Base-by-base conservation (phyloP, 2,888 invertebrate genomes). In the Branchipolynoe longqiensis region DNA sequence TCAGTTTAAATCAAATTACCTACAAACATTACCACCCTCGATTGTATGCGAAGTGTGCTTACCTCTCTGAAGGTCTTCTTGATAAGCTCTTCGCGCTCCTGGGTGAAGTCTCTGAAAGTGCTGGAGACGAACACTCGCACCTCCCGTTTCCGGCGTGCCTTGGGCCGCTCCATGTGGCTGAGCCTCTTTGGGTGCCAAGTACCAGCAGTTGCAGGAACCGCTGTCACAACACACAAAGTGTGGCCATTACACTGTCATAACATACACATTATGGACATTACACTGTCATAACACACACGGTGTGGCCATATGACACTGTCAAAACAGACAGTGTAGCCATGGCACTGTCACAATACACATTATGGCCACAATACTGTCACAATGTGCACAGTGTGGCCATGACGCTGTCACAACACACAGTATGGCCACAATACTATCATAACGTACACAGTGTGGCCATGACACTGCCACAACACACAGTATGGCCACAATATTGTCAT, bases 21-120 rank as follows among this genome's bases (percentile, higher is more conserved):
- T n/a, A n/a, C n/a, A n/a, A n/a, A n/a, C n/a, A n/a, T n/a, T n/a
- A n/a, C n/a, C n/a, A n/a, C n/a, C n/a, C n/a, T n/a, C n/a, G n/a
- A n/a, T n/a, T n/a, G n/a, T n/a, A n/a, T n/a, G n/a, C n/a, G 62
- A 62, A 25, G 62, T 6, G 31, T 25, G 3, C 69, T 31, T 73
- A 91, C 91, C 89, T 91, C 91, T 88, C 90, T 90, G 87, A 91
- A 91, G 28, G 90, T 89, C 58, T 91, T 91, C 85, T 91, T 91
- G 40, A 91, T 91, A n/a, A 91, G 89, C 74, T 90, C 88, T 78
- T 91, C 91, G 83, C 91, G 88, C 82, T 91, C 91, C 3, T 86
- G 85, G 25, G 84, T 87, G 64, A 91, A 91, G 85, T 91, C 91
- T 73, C 88, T 87, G 85, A 91, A 91, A 8, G 91, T 91, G 58